Conservation (phyloP, 2,113 vertebrate species). For the Microcebus jonahi region DNA sequence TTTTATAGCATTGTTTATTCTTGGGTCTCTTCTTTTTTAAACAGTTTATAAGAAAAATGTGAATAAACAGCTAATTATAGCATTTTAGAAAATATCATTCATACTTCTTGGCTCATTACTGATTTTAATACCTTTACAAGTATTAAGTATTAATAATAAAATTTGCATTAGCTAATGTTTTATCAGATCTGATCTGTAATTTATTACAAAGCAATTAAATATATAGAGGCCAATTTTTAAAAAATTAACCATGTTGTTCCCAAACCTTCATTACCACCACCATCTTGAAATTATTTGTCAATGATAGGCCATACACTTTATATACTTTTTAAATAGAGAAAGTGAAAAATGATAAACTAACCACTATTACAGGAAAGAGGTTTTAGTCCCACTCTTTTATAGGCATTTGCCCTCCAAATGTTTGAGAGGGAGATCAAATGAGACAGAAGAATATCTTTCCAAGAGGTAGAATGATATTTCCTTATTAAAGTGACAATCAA, state of each 20-base stretch:
- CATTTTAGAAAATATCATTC: constrained; percentile 24
- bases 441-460: constrained; percentile 1
- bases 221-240: neutral
- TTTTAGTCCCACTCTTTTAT: constrained; percentile 44
- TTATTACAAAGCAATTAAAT: constrained; percentile 52
- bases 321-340: constrained; percentile 45
- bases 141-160: neutral
- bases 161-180: constrained; percentile 39
- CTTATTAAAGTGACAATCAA: constrained; percentile 66
- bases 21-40: constrained; percentile 31
- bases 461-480: constrained; percentile 47
- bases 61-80: neutral
- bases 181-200: constrained; percentile 3
- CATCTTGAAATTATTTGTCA: neutral
- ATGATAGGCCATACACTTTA: constrained; percentile 4
- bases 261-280: constrained; percentile 22
- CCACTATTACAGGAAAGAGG: constrained; percentile 3
- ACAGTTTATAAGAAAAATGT: constrained; percentile 1
- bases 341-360: neutral
- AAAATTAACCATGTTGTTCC: neutral
- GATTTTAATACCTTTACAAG: neutral
- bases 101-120: neutral
- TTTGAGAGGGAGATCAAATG: constrained; percentile 42
- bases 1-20: neutral
- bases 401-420: constrained; percentile 27